phyloP scores from a whole-genome alignment of 2,113 vertebrate genomes.

The Pogonocichla stellata region DNA sequence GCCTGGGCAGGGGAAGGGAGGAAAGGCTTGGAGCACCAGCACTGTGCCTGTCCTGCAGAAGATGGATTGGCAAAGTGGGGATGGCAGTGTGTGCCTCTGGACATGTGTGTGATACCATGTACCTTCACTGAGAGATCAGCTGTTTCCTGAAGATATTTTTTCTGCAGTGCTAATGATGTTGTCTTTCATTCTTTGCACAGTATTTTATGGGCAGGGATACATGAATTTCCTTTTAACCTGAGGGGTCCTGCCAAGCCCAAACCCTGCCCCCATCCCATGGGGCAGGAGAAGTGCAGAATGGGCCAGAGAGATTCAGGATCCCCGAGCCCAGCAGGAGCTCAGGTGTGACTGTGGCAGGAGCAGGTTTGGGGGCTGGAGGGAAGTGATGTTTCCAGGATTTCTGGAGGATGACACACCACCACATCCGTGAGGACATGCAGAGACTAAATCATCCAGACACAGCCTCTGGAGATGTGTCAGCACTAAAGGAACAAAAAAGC shows the following conservation, averaged over 20 bases:
- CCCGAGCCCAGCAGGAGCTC: not conserved
- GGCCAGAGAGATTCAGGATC: not conserved
- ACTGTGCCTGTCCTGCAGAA: not conserved
- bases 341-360: not conserved
- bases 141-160: not conserved
- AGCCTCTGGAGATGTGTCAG: constrained; percentile 12
- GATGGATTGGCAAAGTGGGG: rapidly evolving
- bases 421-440: not conserved
- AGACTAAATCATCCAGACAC: not conserved
- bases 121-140: not conserved
- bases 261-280: not conserved
- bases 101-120: rapidly evolving
- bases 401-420: not conserved
- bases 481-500: not conserved
- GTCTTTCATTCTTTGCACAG: not conserved
- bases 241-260: not conserved
- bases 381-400: not conserved
- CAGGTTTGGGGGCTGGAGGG: not conserved
- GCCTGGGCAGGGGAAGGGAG: not conserved
- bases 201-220: not conserved
- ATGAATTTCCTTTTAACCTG: rapidly evolving
- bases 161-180: not conserved
- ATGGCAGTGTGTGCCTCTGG: not conserved
- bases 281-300: not conserved
- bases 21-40: not conserved